These are phyloP conservation scores for Scaptomyza graminum DNA, from an alignment of 1,140 invertebrate genomes.

Conservation along the genomic window DNA sequence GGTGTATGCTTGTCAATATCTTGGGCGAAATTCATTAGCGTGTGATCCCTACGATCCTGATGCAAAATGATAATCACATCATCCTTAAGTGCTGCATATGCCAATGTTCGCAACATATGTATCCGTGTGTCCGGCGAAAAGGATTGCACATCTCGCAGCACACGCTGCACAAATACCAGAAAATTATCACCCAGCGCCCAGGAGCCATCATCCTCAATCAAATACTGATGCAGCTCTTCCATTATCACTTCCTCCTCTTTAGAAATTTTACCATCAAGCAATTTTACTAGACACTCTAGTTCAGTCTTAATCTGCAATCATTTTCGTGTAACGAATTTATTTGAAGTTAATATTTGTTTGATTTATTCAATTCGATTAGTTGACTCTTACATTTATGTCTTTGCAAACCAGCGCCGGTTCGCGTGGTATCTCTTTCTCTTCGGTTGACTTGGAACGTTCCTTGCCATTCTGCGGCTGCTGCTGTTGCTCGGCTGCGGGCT, in stretches of 20 bases:
- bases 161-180: constrained; percentile 89
- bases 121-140: constrained; percentile 86
- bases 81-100: constrained; percentile 92
- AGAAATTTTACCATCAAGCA: constrained; percentile 87
- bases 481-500: constrained; percentile 71
- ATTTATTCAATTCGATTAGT: too few relatives aligned
- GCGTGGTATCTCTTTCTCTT: constrained; percentile 89
- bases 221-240: constrained; percentile 93
- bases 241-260: constrained; percentile 89
- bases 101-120: constrained; percentile 88
- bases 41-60: constrained; percentile 94
- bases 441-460: constrained; percentile 84
- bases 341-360: background rate
- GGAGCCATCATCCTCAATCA: constrained; percentile 93
- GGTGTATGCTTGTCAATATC: constrained; percentile 91
- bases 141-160: constrained; percentile 87
- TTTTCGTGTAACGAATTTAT: background rate
- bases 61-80: constrained; percentile 95
- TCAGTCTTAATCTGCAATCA: constrained; percentile 85
- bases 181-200: constrained; percentile 96
- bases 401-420: constrained; percentile 94
- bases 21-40: constrained; percentile 94
- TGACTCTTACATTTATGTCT: constrained; percentile 89
- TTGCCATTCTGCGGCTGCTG: constrained; percentile 73
- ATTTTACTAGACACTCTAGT: constrained; percentile 87